Conservation (phyloP, 2,888 invertebrate species). For the Xanthia togata region DNA sequence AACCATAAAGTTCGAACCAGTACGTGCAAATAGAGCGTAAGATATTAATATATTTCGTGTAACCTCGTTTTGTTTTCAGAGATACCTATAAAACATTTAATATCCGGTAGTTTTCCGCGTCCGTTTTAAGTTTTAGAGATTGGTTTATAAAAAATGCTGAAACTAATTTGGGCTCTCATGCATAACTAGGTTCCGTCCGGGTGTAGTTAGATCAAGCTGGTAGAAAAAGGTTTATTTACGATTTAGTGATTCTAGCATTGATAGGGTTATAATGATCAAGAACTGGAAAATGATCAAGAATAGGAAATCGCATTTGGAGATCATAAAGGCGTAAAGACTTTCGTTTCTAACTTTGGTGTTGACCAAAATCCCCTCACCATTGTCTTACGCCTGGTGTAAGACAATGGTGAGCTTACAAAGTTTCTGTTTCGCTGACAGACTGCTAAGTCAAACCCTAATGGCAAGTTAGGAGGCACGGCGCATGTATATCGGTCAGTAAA, state of each 20-base stretch:
- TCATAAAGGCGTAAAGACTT: neutral
- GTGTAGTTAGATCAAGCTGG: neutral
- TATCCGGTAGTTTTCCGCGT: constrained; percentile 46
- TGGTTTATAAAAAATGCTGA: constrained; percentile 34
- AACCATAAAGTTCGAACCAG: constrained; percentile 47
- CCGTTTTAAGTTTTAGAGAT: constrained; percentile 46
- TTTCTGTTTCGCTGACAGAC: neutral
- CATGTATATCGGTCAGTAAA: neutral
- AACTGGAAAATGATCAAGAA: neutral
- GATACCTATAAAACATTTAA: constrained; percentile 20
- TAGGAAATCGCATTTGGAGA: neutral
- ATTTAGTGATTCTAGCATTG: constrained; percentile 10
- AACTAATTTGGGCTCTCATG: constrained; percentile 52
- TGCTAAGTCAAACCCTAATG: neutral
- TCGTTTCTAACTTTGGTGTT: neutral
- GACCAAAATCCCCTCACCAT: neutral
- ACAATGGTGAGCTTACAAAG: neutral
- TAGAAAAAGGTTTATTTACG: constrained; percentile 11
- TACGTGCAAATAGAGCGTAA: constrained; percentile 50
- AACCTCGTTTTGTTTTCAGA: constrained; percentile 41
- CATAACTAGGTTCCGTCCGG: constrained; percentile 44
- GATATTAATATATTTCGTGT: constrained; percentile 45
- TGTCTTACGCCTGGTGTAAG: no score
- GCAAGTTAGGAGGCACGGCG: no score
- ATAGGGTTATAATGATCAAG: neutral